These are phyloP conservation scores for Chionomys nivalis DNA, from an alignment of 2,113 vertebrate species.

Conservation along the genomic window DNA sequence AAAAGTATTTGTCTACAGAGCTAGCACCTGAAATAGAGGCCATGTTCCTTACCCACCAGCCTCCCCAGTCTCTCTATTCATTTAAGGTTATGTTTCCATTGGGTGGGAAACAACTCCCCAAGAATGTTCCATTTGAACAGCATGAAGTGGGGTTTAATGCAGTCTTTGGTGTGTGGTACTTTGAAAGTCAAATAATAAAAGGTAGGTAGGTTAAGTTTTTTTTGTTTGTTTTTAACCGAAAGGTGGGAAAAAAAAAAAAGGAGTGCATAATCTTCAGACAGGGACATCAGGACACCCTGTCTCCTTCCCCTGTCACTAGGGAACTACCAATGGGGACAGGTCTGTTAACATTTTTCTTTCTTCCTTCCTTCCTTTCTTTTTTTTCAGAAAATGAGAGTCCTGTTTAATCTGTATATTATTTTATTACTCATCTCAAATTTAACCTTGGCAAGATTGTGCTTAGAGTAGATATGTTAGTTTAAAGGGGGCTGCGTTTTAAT, in stretches of 20 bases:
- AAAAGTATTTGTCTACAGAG: background rate
- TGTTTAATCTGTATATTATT: slow-evolving; percentile 28
- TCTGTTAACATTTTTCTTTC: background rate
- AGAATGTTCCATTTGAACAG: slow-evolving; percentile 9
- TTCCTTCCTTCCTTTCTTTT: background rate
- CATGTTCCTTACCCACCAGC: background rate
- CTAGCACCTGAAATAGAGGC: background rate
- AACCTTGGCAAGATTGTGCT: slow-evolving; percentile 14
- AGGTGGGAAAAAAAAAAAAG: background rate
- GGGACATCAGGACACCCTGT: background rate
- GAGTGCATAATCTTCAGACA: background rate
- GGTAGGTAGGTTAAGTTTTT: background rate
- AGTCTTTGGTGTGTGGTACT: background rate
- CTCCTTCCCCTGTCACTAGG: background rate
- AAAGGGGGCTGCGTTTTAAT: slow-evolving; percentile 48
- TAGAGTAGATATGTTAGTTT: slow-evolving; percentile 39
- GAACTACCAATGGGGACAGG: background rate
- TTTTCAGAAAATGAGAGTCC: slow-evolving; percentile 53
- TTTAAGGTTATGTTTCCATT: background rate
- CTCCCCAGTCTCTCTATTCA: background rate
- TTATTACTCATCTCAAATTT: slow-evolving; percentile 28
- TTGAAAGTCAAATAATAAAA: slow-evolving; percentile 39
- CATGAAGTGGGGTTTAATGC: background rate
- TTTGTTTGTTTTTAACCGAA: slow-evolving; percentile 32
- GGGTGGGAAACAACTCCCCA: background rate